Evolutionary conservation across 2,113 vertebrate species (phyloP).

Genomic region (Smithornis capensis): DNA sequence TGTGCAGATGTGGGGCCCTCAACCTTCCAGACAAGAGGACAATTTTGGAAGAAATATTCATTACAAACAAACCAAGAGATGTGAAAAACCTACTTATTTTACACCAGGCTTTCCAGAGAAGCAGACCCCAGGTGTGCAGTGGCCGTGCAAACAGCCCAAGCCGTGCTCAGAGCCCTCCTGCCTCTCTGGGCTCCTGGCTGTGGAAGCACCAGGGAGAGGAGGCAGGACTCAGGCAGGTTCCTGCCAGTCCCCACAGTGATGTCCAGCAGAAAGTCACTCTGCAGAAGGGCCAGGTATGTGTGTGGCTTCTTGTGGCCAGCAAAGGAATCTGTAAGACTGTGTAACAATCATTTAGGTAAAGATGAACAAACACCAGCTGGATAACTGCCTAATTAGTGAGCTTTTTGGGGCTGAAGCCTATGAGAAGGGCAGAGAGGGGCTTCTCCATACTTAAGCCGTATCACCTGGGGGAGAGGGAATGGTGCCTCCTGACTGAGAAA

Average conservation of each 20-base stretch:
- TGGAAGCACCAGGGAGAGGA: background rate
- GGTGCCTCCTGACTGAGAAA: background rate
- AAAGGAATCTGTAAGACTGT: background rate
- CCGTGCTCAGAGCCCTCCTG: rapidly evolving
- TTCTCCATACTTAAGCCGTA: background rate
- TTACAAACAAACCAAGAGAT: background rate
- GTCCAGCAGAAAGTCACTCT: background rate
- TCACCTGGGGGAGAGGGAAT: background rate
- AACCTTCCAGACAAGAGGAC: background rate
- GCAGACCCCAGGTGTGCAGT: background rate
- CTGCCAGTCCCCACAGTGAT: rapidly evolving
- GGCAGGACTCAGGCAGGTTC: background rate
- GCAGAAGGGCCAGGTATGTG: rapidly evolving
- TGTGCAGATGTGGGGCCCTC: background rate
- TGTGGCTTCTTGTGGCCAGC: background rate
- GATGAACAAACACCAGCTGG: background rate
- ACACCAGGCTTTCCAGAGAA: background rate
- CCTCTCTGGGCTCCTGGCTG: background rate
- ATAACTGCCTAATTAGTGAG: background rate
- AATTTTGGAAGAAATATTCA: background rate
- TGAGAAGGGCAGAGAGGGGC: background rate
- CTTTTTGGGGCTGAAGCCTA: background rate
- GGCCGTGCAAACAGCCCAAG: background rate
- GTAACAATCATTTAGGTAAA: rapidly evolving
- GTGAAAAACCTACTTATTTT: background rate